phyloP scores from a whole-genome alignment of 2,113 vertebrate genomes.

The Tenebrosternarchus preto region DNA sequence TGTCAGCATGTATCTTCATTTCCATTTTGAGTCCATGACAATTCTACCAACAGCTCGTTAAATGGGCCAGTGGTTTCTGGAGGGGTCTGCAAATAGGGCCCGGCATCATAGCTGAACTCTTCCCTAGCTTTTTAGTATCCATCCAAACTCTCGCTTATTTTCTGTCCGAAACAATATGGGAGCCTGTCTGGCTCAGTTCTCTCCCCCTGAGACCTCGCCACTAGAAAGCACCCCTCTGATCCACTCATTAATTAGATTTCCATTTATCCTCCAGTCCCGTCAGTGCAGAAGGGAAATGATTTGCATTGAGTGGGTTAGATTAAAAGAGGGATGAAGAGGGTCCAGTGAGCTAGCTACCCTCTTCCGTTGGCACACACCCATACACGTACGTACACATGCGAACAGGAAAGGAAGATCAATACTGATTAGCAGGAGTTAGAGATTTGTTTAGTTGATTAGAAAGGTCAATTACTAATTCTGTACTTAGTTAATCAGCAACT shows the following conservation, averaged over 20 bases:
- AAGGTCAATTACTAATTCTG: conserved; percentile 86
- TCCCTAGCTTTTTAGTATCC: conserved; percentile 49
- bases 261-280: conserved; percentile 61
- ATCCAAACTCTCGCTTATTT: conserved; percentile 52
- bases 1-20: conserved; percentile 42
- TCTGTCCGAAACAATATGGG: conserved; percentile 58
- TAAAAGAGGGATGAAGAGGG: conserved; percentile 48
- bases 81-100: conserved; percentile 31
- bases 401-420: conserved; percentile 70
- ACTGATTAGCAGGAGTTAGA: conserved; percentile 79
- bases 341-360: conserved; percentile 47
- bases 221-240: conserved; percentile 62
- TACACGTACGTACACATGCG: conserved; percentile 45
- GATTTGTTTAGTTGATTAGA: conserved; percentile 85
- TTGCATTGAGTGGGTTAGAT: conserved; percentile 65
- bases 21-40: conserved; percentile 37
- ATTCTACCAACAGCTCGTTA: conserved; percentile 46
- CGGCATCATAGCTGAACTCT: conserved; percentile 43
- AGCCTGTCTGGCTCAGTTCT: conserved; percentile 60
- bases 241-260: conserved; percentile 73
- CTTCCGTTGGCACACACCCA: conserved; percentile 45
- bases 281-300: conserved; percentile 61
- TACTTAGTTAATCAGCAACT: conserved; percentile 83
- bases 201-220: conserved; percentile 61
- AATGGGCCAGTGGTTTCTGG: conserved; percentile 49